Conservation (phyloP, 2,113 vertebrate species). For the Colossoma macropomum region DNA sequence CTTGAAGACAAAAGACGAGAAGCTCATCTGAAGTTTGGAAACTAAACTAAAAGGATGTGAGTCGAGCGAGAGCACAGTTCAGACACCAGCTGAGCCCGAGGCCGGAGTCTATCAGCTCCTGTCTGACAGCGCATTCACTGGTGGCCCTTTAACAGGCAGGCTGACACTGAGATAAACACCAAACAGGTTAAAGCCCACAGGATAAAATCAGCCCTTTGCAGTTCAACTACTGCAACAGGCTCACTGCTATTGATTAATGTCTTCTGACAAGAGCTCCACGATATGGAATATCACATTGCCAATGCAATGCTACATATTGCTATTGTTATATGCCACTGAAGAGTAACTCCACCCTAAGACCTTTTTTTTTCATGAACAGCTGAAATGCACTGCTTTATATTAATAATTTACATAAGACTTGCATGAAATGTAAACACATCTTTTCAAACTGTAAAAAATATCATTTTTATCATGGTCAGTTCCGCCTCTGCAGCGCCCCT, state of each 20-base stretch:
- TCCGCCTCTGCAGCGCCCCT: no score
- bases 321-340: not conserved
- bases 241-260: slow-evolving; percentile 34
- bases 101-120: slow-evolving; percentile 11
- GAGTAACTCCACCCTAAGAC: no score
- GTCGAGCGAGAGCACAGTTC: not conserved
- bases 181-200: slow-evolving; percentile 9
- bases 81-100: not conserved
- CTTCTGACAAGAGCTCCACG: not conserved
- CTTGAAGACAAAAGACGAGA: not conserved
- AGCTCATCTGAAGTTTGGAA: not conserved
- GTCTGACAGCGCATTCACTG: slow-evolving; percentile 28
- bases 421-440: no score
- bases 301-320: not conserved
- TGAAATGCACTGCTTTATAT: no score
- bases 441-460: no score
- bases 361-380: no score
- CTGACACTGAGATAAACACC: slow-evolving; percentile 34
- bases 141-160: slow-evolving; percentile 32
- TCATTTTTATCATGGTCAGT: no score
- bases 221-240: slow-evolving; percentile 1
- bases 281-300: not conserved
- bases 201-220: slow-evolving; percentile 42
- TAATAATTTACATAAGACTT: no score
- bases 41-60: not conserved